phyloP scores from a whole-genome alignment of 1,140 invertebrate genomes.

The Sarcophaga peregrina region DNA sequence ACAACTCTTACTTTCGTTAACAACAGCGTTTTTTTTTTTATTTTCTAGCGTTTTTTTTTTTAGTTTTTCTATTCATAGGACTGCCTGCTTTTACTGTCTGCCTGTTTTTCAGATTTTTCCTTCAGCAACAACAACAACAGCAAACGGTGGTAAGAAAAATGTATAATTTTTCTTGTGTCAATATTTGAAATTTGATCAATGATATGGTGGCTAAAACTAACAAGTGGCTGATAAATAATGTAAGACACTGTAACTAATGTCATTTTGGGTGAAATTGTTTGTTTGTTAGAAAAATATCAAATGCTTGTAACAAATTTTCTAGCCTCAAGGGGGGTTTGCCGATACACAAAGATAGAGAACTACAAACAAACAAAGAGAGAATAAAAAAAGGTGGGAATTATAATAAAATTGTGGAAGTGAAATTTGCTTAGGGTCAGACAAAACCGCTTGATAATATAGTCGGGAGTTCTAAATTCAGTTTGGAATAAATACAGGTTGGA shows the following conservation, averaged over 20 bases:
- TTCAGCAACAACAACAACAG: background rate
- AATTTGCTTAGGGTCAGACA: too few relatives aligned
- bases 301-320: background rate
- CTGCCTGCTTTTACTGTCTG: background rate
- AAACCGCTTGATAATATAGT: too few relatives aligned
- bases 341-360: background rate
- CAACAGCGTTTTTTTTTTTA: background rate
- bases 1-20: conserved; percentile 12
- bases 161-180: conserved; percentile 15
- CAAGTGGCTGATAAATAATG: conserved; percentile 14
- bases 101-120: background rate
- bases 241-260: conserved; percentile 11
- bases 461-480: too few relatives aligned
- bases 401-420: too few relatives aligned
- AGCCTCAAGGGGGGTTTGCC: background rate
- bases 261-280: background rate
- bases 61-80: background rate
- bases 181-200: conserved; percentile 13
- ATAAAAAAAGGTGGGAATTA: too few relatives aligned
- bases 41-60: too few relatives aligned
- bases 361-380: too few relatives aligned
- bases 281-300: background rate
- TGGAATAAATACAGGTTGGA: too few relatives aligned
- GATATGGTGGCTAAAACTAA: conserved; percentile 2
- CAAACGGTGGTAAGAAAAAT: background rate